These are phyloP conservation scores for Tridacna crocea DNA, from an alignment of 2,888 invertebrate genomes.

Conservation along the genomic window DNA sequence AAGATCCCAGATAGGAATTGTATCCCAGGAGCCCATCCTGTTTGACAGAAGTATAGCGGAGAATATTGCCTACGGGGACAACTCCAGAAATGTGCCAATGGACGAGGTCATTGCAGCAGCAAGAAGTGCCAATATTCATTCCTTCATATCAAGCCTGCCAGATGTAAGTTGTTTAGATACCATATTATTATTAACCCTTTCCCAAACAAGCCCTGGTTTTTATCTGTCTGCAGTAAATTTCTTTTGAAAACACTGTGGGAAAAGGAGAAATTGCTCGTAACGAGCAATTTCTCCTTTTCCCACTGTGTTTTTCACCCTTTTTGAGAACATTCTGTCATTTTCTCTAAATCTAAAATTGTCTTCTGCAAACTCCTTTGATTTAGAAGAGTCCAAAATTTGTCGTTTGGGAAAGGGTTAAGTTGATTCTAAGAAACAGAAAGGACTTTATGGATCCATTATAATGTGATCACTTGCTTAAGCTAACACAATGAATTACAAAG, in stretches of 20 bases:
- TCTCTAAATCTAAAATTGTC: no score
- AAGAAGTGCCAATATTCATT: slow-evolving; percentile 94
- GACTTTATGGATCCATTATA: no score
- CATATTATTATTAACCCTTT: no score
- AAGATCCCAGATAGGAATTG: slow-evolving; percentile 93
- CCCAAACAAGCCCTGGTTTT: no score
- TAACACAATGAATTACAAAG: no score
- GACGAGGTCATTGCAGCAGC: slow-evolving; percentile 89
- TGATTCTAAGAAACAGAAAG: no score
- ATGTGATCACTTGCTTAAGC: no score
- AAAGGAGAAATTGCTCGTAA: background rate
- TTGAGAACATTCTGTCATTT: no score
- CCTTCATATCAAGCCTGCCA: slow-evolving; percentile 91
- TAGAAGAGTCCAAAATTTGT: no score
- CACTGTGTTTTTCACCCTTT: background rate
- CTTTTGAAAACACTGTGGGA: background rate
- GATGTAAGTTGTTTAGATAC: slow-evolving; percentile 70
- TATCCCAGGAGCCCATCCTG: slow-evolving; percentile 96
- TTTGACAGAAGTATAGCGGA: slow-evolving; percentile 95
- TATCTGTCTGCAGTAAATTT: no score
- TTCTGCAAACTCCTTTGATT: no score
- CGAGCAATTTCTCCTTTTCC: background rate
- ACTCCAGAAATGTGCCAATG: slow-evolving; percentile 87
- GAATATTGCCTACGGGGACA: slow-evolving; percentile 97
- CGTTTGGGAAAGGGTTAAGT: no score